A percentile compares a stretch with the other conserved stretches of the same genome.
These are phyloP conservation scores for Microcebus jonahi DNA, from an alignment of 2,113 vertebrate genomes.

Conservation along the genomic window DNA sequence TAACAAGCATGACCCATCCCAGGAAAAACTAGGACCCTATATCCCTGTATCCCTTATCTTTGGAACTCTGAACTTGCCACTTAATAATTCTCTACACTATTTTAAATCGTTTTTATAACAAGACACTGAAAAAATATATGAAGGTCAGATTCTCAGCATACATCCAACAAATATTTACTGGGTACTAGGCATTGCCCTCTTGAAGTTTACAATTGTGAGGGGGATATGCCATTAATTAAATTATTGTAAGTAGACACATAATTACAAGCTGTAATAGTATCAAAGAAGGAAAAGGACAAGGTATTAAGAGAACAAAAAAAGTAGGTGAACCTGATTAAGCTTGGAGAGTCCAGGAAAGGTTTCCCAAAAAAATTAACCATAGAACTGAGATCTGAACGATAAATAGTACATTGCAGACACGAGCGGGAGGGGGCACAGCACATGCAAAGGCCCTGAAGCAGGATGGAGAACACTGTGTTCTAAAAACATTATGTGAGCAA, in stretches of 20 bases:
- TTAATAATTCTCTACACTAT: neutral
- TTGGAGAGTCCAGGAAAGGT: neutral
- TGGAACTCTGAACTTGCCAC: neutral
- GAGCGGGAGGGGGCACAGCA: neutral
- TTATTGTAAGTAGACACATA: neutral
- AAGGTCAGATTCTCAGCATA: neutral
- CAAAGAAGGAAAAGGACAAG: neutral
- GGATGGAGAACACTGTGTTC: neutral
- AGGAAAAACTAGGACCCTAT: neutral
- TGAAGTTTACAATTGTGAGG: neutral
- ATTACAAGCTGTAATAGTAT: neutral
- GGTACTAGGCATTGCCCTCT: neutral
- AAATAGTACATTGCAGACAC: fast-evolving
- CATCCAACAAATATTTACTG: neutral
- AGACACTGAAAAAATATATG: neutral
- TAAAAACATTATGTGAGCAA: neutral
- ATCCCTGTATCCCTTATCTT: neutral
- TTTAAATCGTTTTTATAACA: conserved; percentile 37
- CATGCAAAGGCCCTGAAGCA: neutral
- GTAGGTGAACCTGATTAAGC: neutral
- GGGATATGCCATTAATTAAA: neutral
- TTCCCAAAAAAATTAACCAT: neutral
- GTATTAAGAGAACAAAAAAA: neutral
- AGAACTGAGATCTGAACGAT: neutral
- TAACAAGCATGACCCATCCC: neutral